Conservation (phyloP, 2,797 vertebrate species). For the Rhinella marina region DNA sequence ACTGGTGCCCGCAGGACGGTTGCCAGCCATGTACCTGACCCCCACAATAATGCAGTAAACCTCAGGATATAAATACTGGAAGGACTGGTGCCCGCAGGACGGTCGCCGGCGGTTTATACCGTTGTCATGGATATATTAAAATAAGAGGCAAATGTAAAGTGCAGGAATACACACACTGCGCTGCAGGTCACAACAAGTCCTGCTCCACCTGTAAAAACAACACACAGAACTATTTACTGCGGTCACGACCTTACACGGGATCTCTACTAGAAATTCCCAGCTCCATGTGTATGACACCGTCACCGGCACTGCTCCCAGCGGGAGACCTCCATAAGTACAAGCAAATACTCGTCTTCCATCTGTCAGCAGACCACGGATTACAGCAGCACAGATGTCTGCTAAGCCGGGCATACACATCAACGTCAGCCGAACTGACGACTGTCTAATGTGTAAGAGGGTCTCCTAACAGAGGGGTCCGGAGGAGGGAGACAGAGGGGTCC, state of each 20-base stretch:
- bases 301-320: neutral
- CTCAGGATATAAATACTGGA: neutral
- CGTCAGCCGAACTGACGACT: too few relatives aligned
- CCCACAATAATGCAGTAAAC: neutral
- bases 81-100: neutral
- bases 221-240: too few relatives aligned
- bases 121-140: conserved; percentile 26
- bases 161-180: neutral
- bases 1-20: neutral
- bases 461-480: too few relatives aligned
- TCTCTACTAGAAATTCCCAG: neutral
- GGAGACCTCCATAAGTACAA: neutral
- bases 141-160: conserved; percentile 26
- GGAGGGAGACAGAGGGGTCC: too few relatives aligned
- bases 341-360: neutral
- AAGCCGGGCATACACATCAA: too few relatives aligned
- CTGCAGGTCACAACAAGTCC: conserved; percentile 14
- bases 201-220: neutral
- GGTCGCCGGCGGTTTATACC: neutral
- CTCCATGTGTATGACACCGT: too few relatives aligned
- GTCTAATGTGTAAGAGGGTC: too few relatives aligned
- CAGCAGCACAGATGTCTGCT: neutral
- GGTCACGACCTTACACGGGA: neutral
- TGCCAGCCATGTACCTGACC: neutral
- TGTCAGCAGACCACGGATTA: neutral